Base-by-base conservation (phyloP, 1,140 invertebrate genomes). In the Wiebesia pumilae region DNA sequence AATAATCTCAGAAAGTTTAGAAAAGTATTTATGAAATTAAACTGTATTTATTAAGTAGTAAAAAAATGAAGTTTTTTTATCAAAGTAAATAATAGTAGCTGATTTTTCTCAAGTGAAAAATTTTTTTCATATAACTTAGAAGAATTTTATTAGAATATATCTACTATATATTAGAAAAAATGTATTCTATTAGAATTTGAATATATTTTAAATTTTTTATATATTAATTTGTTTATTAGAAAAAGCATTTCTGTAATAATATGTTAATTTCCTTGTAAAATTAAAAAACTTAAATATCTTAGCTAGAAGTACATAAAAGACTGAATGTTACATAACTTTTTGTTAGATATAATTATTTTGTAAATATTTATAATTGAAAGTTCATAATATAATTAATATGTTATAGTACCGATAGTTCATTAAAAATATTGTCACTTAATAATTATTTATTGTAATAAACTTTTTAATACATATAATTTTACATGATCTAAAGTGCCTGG, bases 401-500 rank as follows among this genome's bases (percentile, higher is more conserved):
- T 71, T 54, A 83, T 71, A 83, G 67, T 71, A 51, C 54, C 73
- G 19, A 54, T 73, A 38, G 10, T 40, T 75, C 58, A 58, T 83
- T 75, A 24, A 10, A 83, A 75, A 33, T 43, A 54, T 51, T 14
- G 51, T 71, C 9, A 54, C 19, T 71, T 83, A 62, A 83, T 43
- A 73, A 30, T 10, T 81, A 14, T 67, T n/a, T 2, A 54, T 9
- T 71, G 65, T 85, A 65, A 80, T 30, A n/a, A 80, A 33, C 30
- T 79, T 85, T 67, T 35, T 69, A 67, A 33, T n/a, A n/a, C n/a
- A n/a, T n/a, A n/a, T n/a, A n/a, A 62, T 78, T 84, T 12, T 77
- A 84, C 54, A 51, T 30, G 75, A 30, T 78, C 38, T 62, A n/a
- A 85, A 85, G 84, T 85, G 84, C 84, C 84, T 85, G 81, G 62